Evolutionary conservation across 1,140 invertebrate genomes (phyloP), one percentile per base, ranked within the genome.

Genomic region (Tetramorium parvispinum): DNA sequence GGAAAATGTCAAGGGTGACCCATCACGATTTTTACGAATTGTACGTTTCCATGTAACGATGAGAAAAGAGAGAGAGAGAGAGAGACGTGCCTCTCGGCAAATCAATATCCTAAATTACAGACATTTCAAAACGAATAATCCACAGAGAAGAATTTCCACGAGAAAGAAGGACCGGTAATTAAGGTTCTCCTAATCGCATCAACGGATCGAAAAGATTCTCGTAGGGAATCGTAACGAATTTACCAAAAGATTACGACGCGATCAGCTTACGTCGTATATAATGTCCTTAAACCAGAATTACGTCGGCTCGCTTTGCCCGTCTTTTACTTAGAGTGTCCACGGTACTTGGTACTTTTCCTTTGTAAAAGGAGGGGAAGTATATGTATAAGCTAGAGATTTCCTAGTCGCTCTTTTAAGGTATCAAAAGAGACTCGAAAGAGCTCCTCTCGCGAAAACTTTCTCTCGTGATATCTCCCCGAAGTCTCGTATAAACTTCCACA

Each of bases 1-100:
- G 27, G 65, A 78, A 78, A 78, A 78, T 78, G 76, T 78, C 76
- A 78, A 78, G 43, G 76, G 59, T 78, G 43, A 6, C 7, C 5
- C 18, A n/a, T 24, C 46, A 49, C 0, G 11, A 65, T 65, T 78
- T 37, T 78, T 37, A 13, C 1, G 7, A 13, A 46, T 49, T 49
- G 24, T 3, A 55, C 49, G 11, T 37, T 8, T 55, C 51, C 32
- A 24, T 21, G 3, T 21, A 8, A 43, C 37, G 16, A 16, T 7
- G 16, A 10, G 40, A 68, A 24, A 0, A 2, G 7, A 70, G 32
- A 32, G 3, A 8, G 13, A 7, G 13, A 21, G 7, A 10, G 7
- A 43, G 7, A 3, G 6, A 18, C 16, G 7, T 49, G 16, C 46
- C 21, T 27, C 3, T 43, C 10, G 7, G 8, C 10, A 43, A 43